phyloP scores from a whole-genome alignment of 1,140 invertebrate genomes.

The Paralvinella palmiformis region DNA sequence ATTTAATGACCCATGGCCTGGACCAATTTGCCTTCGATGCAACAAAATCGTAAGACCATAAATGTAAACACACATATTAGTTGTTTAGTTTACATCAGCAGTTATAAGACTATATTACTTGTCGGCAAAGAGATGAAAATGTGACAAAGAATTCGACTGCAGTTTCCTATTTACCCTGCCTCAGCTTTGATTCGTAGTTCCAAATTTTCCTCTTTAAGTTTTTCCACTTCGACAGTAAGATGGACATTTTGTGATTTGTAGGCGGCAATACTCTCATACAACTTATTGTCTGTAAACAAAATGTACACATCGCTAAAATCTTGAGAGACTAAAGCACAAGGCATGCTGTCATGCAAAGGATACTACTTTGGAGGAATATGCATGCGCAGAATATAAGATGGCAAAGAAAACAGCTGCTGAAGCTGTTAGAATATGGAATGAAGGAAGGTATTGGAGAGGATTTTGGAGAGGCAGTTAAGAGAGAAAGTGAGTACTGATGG shows the following conservation, averaged over 20 bases:
- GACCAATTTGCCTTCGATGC: neutral
- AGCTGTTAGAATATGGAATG: no score
- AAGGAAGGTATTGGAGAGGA: no score
- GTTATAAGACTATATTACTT: neutral
- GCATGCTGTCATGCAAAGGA: no score
- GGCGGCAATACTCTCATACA: conserved; percentile 74
- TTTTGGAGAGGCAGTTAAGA: no score
- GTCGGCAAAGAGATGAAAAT: neutral
- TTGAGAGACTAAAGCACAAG: no score
- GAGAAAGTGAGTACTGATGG: no score
- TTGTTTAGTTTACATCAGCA: neutral
- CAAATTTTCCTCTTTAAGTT: conserved; percentile 61
- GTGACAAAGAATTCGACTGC: neutral
- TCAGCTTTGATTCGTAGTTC: conserved; percentile 34
- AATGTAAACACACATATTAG: neutral
- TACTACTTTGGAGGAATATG: no score
- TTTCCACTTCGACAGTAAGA: conserved; percentile 75
- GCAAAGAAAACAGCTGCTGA: no score
- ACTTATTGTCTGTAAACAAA: conserved; percentile 74
- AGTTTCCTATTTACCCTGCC: conserved; percentile 29
- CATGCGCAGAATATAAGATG: no score
- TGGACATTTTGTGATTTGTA: conserved; percentile 76
- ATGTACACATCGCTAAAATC: no score
- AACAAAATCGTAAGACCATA: neutral
- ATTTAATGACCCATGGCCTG: neutral